Evolutionary conservation across 1,140 invertebrate species (phyloP).

Genomic region (Lepidurus packardi): DNA sequence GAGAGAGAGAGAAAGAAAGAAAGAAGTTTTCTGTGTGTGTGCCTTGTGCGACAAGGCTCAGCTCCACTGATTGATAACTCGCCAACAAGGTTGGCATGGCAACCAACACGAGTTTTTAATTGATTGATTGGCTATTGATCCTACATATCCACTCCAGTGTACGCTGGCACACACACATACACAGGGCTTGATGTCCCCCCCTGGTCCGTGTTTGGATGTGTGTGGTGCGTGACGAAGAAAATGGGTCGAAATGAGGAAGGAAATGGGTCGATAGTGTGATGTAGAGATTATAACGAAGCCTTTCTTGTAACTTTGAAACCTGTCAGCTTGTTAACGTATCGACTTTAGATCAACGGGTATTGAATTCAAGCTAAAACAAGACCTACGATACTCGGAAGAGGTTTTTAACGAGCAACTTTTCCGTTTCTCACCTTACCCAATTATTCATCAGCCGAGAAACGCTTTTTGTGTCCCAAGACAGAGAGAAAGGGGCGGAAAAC

Average conservation of each 20-base stretch:
- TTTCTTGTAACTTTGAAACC: slow-evolving; percentile 12
- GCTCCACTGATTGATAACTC: background rate
- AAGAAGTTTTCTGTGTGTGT: background rate
- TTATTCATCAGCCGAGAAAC: background rate
- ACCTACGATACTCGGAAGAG: background rate
- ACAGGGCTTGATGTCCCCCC: background rate
- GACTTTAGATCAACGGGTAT: slow-evolving; percentile 1
- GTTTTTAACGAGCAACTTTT: background rate
- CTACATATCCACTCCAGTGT: background rate
- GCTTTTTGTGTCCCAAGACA: background rate
- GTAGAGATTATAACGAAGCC: slow-evolving; percentile 9
- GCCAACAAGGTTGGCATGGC: background rate
- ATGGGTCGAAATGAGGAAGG: slow-evolving; percentile 13
- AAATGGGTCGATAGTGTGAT: slow-evolving; percentile 21
- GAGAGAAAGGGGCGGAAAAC: background rate
- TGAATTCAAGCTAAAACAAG: background rate
- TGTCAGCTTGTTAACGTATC: slow-evolving; percentile 19
- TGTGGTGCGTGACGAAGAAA: background rate
- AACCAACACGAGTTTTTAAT: slow-evolving; percentile 1
- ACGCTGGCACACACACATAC: background rate
- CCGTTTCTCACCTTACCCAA: background rate
- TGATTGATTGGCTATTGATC: slow-evolving; percentile 16
- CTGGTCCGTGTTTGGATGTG: background rate
- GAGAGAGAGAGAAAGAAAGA: background rate
- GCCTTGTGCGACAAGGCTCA: background rate